phyloP scores from a whole-genome alignment of 2,113 vertebrate species.

The Nipponia nippon region DNA sequence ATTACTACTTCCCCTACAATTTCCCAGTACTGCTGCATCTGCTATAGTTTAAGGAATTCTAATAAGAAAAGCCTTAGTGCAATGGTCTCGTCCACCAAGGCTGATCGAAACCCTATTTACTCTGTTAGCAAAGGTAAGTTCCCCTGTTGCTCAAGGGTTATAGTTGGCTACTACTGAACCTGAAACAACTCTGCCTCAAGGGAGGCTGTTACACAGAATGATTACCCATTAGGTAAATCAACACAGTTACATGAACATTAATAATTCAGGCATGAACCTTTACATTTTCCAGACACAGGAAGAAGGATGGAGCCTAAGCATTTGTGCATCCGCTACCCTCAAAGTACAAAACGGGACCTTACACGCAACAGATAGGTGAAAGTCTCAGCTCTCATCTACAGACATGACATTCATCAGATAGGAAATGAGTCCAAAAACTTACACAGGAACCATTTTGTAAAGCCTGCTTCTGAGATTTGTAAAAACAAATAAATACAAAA shows the following conservation, averaged over 20 bases:
- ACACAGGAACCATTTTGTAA: not conserved
- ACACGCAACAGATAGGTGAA: not conserved
- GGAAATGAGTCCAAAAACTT: not conserved
- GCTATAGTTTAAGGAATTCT: slow-evolving; percentile 26
- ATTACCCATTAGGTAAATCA: slow-evolving; percentile 54
- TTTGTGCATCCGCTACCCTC: not conserved
- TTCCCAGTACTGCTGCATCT: slow-evolving; percentile 11
- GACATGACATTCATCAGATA: not conserved
- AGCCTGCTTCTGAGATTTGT: not conserved
- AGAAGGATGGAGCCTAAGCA: not conserved
- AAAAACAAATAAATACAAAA: not conserved
- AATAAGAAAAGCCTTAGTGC: slow-evolving; percentile 10
- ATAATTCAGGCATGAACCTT: not conserved
- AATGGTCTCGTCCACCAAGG: not conserved
- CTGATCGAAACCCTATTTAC: slow-evolving; percentile 40
- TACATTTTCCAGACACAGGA: not conserved
- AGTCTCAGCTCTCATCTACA: not conserved
- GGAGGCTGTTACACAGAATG: slow-evolving; percentile 33
- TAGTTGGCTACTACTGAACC: not conserved
- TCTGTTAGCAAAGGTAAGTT: slow-evolving; percentile 33
- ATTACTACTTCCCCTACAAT: slow-evolving; percentile 50
- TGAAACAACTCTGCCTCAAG: not conserved
- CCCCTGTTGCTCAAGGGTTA: not conserved
- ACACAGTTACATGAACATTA: not conserved
- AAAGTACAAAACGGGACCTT: not conserved